Evolutionary conservation across 1,140 invertebrate species (phyloP), one percentile per base, ranked within the genome.

Genomic region (Drosophila mayri): DNA sequence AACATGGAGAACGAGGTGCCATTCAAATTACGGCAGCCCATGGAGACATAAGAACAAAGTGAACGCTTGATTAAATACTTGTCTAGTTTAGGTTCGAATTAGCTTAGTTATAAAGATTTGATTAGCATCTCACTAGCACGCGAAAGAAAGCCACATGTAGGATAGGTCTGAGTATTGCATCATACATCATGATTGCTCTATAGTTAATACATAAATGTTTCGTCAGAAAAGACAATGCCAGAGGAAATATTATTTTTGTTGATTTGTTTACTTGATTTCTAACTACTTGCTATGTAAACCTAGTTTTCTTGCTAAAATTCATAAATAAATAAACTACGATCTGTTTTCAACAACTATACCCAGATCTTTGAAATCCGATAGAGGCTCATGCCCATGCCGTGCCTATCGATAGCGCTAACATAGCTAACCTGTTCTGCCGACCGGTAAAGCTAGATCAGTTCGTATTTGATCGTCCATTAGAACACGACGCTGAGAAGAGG

Each of bases 1-100:
- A 86, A 92, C 25, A 76, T 92, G 14, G 71, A 76, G 22, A 74
- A 35, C 32, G 47, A 74, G 43, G 6, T 10, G 14, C 63, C 77
- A 20, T 81, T 77, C 12, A 22, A 43, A 9, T 41, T 75, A 40
- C 28, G 52, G 52, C 22, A 49, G 61, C 54, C 47, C 18, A 76
- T 65, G 54, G 35, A 66, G 46, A 57, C 35, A 60, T 71, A 49
- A 49, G 25, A 38, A n/a, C 16, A n/a, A 30, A 16, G 0, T 22
- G 6, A 35, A 28, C 11, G 28, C 16, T 50, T 50, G 46, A 28
- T 18, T 10, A 65, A 12, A 25, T 54, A 54, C 8, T 38, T 64
- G 38, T 54, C 25, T 70, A 70, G 47, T 16, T 37, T 60, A 72
- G 44, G 66, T 40, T 72, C 11, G n/a, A 37, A 11, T 43, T 72